Evolutionary conservation across 2,888 invertebrate species (phyloP), one percentile per base, ranked within the genome.

Genomic region (Deroplatys truncata): DNA sequence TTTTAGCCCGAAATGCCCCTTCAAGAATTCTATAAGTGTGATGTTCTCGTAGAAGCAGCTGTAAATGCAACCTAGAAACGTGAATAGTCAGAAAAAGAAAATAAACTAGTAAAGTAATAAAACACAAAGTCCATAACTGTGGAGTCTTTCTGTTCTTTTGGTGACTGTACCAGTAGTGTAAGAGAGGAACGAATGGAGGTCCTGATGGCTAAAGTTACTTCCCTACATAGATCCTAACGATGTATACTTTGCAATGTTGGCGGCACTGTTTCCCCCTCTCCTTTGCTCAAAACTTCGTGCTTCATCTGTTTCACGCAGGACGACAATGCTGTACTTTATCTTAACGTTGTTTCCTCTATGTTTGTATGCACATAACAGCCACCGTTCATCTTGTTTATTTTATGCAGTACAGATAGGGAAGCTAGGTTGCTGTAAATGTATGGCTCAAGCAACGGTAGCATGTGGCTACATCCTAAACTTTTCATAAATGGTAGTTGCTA

Each of bases 121-220:
- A 43, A 43, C 43, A 43, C 43, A 43, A 13, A 10, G 43, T 43
- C 43, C 56, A 72, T 72, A 72, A 15, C 56, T 20, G 1, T 20
- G 16, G 56, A 20, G 56, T 16, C 25, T 25, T 72, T 72, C 1
- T 72, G 16, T 2, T 72, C 16, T 72, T 72, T 72, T 25, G 4
- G 56, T 25, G 56, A 72, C 20, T 72, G 1, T 7, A 72, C 20
- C 1, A 72, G 20, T 49, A 16, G 43, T 8, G 49, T 85, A 49
- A 49, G 49, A 43, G n/a, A n/a, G 28, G 29, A 43, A 56, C n/a
- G 28, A 85, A 72, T 72, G 56, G 56, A 28, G 43, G 43, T 28
- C n/a, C 43, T 85, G 85, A 85, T 85, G 85, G 85, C 56, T 28
- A 28, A 85, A 85, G 56, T 85, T 85, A 85, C 85, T 85, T 85